phyloP scores from a whole-genome alignment of 2,797 vertebrate genomes.

The Craterocephalus amniculus region DNA sequence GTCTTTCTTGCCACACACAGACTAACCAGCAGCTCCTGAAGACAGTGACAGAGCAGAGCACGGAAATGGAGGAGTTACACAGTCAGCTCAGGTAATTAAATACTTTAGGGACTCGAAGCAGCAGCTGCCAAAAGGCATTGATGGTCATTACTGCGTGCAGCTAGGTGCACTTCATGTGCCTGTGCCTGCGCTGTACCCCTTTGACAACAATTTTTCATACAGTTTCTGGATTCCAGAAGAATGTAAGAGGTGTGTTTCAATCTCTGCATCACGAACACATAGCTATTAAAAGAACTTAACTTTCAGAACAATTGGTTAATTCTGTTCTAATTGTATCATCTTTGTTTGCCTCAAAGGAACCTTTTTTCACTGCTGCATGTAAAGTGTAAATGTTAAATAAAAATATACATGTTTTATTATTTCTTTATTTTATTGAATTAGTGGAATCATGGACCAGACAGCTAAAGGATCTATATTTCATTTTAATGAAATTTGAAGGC shows the following conservation, averaged over 20 bases:
- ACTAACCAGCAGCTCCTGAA: conserved; percentile 90
- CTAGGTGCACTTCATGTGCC: not conserved
- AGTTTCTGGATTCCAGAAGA: conserved; percentile 2
- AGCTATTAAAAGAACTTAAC: not conserved
- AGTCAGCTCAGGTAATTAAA: conserved; percentile 87
- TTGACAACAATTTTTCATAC: conserved; percentile 1
- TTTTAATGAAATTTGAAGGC: not conserved
- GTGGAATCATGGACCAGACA: not conserved
- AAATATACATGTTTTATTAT: not conserved
- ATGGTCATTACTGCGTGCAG: conserved; percentile 3
- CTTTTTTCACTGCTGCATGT: not conserved
- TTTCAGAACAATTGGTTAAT: not conserved
- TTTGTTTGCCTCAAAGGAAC: not conserved
- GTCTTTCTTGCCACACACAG: conserved; percentile 84
- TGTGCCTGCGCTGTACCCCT: not conserved
- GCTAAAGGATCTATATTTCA: not conserved
- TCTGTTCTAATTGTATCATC: not conserved
- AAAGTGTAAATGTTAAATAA: not conserved
- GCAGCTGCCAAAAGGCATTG: conserved; percentile 2
- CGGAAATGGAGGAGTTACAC: conserved; percentile 87
- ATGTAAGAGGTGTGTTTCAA: not conserved
- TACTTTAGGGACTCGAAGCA: conserved; percentile 13
- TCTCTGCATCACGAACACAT: not conserved
- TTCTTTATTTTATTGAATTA: not conserved
- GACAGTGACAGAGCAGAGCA: conserved; percentile 87